Evolutionary conservation across 35 echinoderm and acorn worm genomes (phyloP).

Genomic region (Nesometra sesokonis): DNA sequence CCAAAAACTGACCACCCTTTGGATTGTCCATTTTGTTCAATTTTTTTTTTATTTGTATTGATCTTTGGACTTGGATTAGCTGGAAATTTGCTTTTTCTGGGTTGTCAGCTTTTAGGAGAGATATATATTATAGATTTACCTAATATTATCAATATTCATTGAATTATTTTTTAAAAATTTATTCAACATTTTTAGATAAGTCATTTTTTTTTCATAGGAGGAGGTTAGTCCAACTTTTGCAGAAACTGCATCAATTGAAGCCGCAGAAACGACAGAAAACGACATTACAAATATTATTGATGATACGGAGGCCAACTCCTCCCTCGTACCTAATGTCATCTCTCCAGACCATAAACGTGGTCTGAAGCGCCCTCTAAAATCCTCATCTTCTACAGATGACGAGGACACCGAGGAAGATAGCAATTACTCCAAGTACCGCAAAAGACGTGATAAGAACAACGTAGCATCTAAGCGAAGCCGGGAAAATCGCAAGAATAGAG

Average conservation of each 20-base stretch:
- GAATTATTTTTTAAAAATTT: too few species aligned
- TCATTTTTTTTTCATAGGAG: neutral
- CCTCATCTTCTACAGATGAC: neutral
- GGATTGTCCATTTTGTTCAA: too few species aligned
- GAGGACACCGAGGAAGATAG: neutral
- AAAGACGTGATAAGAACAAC: constrained; percentile 12
- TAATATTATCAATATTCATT: too few species aligned
- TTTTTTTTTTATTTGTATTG: too few species aligned
- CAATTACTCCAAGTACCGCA: neutral
- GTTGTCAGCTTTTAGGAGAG: too few species aligned
- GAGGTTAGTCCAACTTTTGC: neutral
- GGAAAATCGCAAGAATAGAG: neutral
- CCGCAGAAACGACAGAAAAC: neutral
- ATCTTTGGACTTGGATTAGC: too few species aligned
- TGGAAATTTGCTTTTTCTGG: too few species aligned
- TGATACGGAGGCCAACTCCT: neutral
- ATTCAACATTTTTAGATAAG: too few species aligned
- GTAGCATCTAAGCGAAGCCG: neutral
- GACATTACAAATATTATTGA: neutral
- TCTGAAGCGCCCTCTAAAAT: neutral
- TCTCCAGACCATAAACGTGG: neutral
- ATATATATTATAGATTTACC: too few species aligned
- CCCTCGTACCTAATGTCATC: neutral
- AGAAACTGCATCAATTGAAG: neutral
- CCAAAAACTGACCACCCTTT: too few species aligned